phyloP scores from a whole-genome alignment of 2,888 invertebrate species.

The Drosophila tanythrix region DNA sequence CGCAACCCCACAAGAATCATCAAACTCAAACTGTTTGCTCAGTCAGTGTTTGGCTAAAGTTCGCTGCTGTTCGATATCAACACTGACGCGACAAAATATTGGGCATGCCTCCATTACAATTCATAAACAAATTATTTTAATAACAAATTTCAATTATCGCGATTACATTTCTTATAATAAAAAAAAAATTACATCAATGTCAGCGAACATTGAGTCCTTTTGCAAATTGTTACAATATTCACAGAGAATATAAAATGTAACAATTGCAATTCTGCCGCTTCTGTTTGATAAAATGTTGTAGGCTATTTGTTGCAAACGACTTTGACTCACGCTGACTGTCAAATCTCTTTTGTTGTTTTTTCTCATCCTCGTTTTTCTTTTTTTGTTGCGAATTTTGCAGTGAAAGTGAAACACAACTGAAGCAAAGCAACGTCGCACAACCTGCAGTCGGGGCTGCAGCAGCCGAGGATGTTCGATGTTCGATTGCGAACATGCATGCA shows the following conservation, averaged over 20 bases:
- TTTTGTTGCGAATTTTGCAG: slow-evolving; percentile 65
- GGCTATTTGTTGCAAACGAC: slow-evolving; percentile 39
- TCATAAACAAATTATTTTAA: neutral
- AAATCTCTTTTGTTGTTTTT: slow-evolving; percentile 25
- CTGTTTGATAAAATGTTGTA: slow-evolving; percentile 27
- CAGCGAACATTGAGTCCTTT: neutral
- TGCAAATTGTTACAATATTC: neutral
- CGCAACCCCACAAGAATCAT: slow-evolving; percentile 10
- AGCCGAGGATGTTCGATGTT: slow-evolving; percentile 47
- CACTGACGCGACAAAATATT: slow-evolving; percentile 47
- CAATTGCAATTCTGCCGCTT: slow-evolving; percentile 11
- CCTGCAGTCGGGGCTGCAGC: slow-evolving; percentile 29
- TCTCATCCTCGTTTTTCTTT: neutral
- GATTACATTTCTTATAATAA: neutral
- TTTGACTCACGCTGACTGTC: slow-evolving; percentile 33
- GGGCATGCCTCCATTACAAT: slow-evolving; percentile 1
- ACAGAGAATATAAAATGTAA: neutral
- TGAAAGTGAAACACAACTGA: slow-evolving; percentile 62
- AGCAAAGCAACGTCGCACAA: slow-evolving; percentile 38
- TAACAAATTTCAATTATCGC: neutral
- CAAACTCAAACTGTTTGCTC: slow-evolving; percentile 14
- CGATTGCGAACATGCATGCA: slow-evolving; percentile 39
- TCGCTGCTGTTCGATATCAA: slow-evolving; percentile 19
- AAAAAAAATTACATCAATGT: neutral
- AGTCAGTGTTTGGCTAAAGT: neutral